Conservation (phyloP, 2,797 vertebrate genomes). For the Catharus ustulatus region DNA sequence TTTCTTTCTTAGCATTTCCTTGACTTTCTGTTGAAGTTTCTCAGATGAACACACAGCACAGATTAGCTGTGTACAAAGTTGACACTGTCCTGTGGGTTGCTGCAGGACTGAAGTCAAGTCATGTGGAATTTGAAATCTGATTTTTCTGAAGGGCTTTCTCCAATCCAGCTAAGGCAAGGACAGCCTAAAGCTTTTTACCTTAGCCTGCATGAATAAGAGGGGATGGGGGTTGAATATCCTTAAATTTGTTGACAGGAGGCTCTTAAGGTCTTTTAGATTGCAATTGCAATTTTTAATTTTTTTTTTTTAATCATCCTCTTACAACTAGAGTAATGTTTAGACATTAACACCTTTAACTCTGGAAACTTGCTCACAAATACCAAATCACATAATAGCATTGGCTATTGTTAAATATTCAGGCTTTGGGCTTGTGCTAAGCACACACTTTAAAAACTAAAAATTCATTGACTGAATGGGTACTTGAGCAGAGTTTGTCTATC, state of each 20-base stretch:
- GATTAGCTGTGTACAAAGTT: not conserved
- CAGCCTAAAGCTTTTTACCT: not conserved
- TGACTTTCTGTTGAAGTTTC: not conserved
- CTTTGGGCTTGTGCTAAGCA: not conserved
- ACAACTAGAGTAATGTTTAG: not conserved
- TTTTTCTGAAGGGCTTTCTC: conserved; percentile 32
- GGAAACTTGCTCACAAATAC: not conserved
- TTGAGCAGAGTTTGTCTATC: not conserved
- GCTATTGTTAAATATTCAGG: not conserved
- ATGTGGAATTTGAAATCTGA: not conserved
- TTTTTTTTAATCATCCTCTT: not conserved
- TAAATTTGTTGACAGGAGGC: not conserved
- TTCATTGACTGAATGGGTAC: not conserved
- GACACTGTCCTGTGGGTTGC: not conserved
- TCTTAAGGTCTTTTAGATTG: not conserved
- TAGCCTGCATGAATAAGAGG: not conserved
- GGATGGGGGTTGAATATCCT: not conserved
- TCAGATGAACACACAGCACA: not conserved
- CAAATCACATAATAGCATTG: not conserved
- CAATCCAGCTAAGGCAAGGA: not conserved
- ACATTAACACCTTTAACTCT: not conserved
- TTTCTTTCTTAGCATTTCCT: not conserved
- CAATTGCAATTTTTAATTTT: not conserved
- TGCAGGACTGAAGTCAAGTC: not conserved
- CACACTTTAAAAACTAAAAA: not conserved